Evolutionary conservation across 2,888 invertebrate species (phyloP), one percentile per base, ranked within the genome.

Genomic region (Philaethria dido): DNA sequence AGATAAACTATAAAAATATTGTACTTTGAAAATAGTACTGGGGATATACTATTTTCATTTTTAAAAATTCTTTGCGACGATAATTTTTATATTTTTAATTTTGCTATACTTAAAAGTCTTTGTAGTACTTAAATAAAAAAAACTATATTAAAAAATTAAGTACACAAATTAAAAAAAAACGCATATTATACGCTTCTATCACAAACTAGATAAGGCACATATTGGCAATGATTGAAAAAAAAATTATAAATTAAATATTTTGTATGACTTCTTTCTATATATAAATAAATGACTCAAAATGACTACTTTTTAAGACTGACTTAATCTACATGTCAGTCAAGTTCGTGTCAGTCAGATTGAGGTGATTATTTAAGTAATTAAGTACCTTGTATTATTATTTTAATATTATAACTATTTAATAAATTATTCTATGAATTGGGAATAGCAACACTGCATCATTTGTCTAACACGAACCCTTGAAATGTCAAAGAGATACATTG

Each of bases 191-290:
- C 20, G 50, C 29, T 44, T 50, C 50, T 45, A 59, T 45, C 59
- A 59, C 42, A 63, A 63, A 66, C n/a, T 62, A 48, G 33, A 45
- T 57, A 68, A 68, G 63, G 67, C 63, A 68, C 67, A 44, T 48
- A 67, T 59, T 67, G 67, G 59, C 63, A 67, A 63, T 67, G 25
- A 33, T 6, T 33, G 33, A 3, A 33, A 33, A 33, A 33, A 57
- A 62, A 36, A 36, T 64, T 60, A 45, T 44, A 44, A 25, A 42
- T 36, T 33, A 55, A 11, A 20, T 57, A 57, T n/a, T 57, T 55
- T n/a, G 39, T 13, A 20, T 48, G 48, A 55, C 36, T 39, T 39
- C 20, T 22, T 22, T 14, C 13, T 22, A n/a, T 9, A 29, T 39
- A n/a, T 39, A 25, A n/a, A 13, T 42, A n/a, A n/a, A n/a, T 55